phyloP scores from a whole-genome alignment of 2,797 vertebrate genomes.

The Eutrigla gurnardus region DNA sequence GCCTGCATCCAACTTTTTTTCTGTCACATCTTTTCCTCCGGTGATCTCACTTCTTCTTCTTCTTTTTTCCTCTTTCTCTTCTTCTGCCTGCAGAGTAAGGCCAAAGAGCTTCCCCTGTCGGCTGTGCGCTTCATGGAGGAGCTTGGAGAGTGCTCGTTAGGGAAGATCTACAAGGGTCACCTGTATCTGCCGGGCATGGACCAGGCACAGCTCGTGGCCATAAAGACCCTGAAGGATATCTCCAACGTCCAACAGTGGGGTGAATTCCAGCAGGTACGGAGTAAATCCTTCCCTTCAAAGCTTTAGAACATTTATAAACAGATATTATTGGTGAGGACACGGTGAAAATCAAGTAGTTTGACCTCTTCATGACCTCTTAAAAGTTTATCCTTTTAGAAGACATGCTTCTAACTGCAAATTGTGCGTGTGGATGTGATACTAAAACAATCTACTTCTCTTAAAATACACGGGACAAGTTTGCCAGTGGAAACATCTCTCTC shows the following conservation, averaged over 20 bases:
- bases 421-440: not conserved
- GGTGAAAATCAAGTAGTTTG: not conserved
- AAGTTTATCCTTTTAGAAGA: not conserved
- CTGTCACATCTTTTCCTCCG: slow-evolving; percentile 5
- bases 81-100: slow-evolving; percentile 87
- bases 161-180: slow-evolving; percentile 99
- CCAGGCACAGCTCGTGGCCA: slow-evolving; percentile 95
- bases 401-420: slow-evolving; percentile 1
- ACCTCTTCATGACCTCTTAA: not conserved
- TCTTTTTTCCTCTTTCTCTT: not conserved
- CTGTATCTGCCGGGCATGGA: slow-evolving; percentile 98
- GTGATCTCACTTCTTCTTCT: slow-evolving; percentile 12
- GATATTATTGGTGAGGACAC: not conserved
- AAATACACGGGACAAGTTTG: slow-evolving; percentile 9
- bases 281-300: not conserved
- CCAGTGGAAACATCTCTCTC: slow-evolving; percentile 34
- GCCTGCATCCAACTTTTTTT: slow-evolving; percentile 27
- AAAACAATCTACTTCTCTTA: slow-evolving; percentile 16
- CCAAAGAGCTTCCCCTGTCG: slow-evolving; percentile 95
- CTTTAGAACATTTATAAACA: not conserved
- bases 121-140: slow-evolving; percentile 99
- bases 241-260: slow-evolving; percentile 93
- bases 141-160: slow-evolving; percentile 91
- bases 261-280: slow-evolving; percentile 92
- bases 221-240: slow-evolving; percentile 96